These are phyloP conservation scores for Toxotes chatareus DNA, from an alignment of 2,113 vertebrate species.

Conservation along the genomic window DNA sequence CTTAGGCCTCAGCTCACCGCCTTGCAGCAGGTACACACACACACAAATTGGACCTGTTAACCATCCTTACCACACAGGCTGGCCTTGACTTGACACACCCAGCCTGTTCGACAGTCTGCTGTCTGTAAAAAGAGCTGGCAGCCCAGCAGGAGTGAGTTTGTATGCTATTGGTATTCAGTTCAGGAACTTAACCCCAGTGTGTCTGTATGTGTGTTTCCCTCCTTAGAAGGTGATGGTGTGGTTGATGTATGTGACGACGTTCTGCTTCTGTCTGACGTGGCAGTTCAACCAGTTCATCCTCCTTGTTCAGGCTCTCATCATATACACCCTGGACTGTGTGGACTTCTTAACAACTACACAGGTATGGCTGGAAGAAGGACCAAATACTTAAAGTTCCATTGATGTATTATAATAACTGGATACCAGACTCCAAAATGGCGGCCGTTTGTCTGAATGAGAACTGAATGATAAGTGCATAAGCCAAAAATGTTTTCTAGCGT, in stretches of 20 bases:
- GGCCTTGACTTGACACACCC: neutral
- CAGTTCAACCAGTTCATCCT: conserved; percentile 99
- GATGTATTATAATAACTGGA: neutral
- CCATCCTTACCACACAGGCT: neutral
- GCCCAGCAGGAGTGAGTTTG: neutral
- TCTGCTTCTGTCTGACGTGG: conserved; percentile 96
- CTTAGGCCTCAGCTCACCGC: conserved; percentile 87
- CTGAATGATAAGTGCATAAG: neutral
- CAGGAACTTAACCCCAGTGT: neutral
- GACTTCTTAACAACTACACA: conserved; percentile 90
- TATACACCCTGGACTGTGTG: conserved; percentile 90
- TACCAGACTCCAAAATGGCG: neutral
- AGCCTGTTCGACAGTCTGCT: neutral
- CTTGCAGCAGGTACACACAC: conserved; percentile 85
- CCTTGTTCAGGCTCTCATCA: conserved; percentile 90
- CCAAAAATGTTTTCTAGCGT: neutral
- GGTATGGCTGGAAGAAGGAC: conserved; percentile 72
- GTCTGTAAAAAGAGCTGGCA: neutral
- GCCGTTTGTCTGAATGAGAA: neutral
- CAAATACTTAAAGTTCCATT: neutral
- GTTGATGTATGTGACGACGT: conserved; percentile 90
- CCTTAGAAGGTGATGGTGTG: conserved; percentile 89
- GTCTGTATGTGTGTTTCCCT: conserved; percentile 28
- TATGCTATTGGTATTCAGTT: neutral
- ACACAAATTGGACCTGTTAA: conserved; percentile 13